Conservation (phyloP, 2,888 invertebrate genomes). For the Leucania comma region DNA sequence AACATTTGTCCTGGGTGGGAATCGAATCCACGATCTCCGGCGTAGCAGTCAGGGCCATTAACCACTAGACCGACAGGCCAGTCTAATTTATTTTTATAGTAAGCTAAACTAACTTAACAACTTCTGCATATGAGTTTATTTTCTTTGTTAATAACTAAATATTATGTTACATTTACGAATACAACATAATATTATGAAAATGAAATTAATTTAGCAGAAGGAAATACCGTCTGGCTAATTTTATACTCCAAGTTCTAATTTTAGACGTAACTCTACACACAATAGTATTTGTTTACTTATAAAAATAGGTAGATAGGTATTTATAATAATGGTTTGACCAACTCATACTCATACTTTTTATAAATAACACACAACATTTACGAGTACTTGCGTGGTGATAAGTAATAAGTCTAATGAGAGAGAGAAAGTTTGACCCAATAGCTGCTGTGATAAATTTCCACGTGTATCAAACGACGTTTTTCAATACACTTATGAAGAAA, state of each 20-base stretch:
- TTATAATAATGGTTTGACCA: not conserved
- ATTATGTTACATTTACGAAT: slow-evolving; percentile 3
- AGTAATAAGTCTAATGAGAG: slow-evolving; percentile 1
- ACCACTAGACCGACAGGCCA: too few species aligned
- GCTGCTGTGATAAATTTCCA: too few species aligned
- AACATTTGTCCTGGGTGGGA: too few species aligned
- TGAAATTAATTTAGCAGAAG: slow-evolving; percentile 3
- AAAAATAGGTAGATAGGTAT: slow-evolving; percentile 20
- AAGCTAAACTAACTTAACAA: not conserved
- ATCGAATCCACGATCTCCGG: too few species aligned
- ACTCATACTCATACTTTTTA: not conserved
- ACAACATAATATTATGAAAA: slow-evolving; percentile 30
- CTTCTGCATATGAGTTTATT: not conserved
- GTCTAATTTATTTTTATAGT: not conserved
- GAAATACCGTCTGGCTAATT: slow-evolving; percentile 9
- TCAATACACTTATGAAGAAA: too few species aligned
- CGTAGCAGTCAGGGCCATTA: too few species aligned
- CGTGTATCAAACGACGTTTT: too few species aligned
- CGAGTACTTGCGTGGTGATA: not conserved
- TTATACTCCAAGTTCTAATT: slow-evolving; percentile 11
- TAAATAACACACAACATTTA: not conserved
- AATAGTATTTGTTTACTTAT: slow-evolving; percentile 1
- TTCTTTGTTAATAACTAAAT: not conserved
- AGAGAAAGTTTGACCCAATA: too few species aligned
- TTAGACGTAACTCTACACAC: not conserved